A percentile compares a stretch with the other conserved stretches of the same genome.
These are phyloP conservation scores for Tadarida brasiliensis DNA, from an alignment of 2,797 vertebrate genomes.

Conservation along the genomic window DNA sequence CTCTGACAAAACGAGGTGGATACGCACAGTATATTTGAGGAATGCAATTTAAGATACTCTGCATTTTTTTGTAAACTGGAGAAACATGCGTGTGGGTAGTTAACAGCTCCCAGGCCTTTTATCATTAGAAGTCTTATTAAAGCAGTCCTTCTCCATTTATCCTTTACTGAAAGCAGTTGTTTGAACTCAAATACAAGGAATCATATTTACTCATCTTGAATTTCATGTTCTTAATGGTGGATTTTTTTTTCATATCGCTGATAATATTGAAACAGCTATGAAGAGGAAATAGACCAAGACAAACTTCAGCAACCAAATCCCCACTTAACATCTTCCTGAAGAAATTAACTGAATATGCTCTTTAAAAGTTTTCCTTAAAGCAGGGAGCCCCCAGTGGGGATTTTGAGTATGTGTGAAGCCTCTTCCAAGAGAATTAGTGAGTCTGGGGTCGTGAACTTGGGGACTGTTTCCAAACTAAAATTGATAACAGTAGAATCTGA, in stretches of 20 bases:
- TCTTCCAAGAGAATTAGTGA: neutral
- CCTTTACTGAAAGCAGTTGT: neutral
- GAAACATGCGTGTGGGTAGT: neutral
- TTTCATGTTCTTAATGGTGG: neutral
- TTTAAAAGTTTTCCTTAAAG: slow-evolving; percentile 30
- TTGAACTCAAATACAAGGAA: slow-evolving; percentile 45
- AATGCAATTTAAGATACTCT: neutral
- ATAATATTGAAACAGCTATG: neutral
- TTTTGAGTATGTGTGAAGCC: neutral
- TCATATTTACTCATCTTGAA: slow-evolving; percentile 1
- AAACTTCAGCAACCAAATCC: neutral
- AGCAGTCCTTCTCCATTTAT: slow-evolving; percentile 25
- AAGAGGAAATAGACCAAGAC: neutral
- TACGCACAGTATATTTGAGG: neutral
- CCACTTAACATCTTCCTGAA: neutral
- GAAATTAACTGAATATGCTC: slow-evolving; percentile 5
- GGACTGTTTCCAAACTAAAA: slow-evolving; percentile 18
- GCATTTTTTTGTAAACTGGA: neutral
- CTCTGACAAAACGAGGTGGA: neutral
- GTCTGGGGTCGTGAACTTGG: neutral
- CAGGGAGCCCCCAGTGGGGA: neutral
- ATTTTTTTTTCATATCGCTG: neutral
- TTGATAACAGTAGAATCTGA: neutral
- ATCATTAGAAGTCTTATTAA: neutral
- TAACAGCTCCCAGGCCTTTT: neutral